phyloP scores from a whole-genome alignment of 2,113 vertebrate species.

The Nothocercus nigrocapillus region DNA sequence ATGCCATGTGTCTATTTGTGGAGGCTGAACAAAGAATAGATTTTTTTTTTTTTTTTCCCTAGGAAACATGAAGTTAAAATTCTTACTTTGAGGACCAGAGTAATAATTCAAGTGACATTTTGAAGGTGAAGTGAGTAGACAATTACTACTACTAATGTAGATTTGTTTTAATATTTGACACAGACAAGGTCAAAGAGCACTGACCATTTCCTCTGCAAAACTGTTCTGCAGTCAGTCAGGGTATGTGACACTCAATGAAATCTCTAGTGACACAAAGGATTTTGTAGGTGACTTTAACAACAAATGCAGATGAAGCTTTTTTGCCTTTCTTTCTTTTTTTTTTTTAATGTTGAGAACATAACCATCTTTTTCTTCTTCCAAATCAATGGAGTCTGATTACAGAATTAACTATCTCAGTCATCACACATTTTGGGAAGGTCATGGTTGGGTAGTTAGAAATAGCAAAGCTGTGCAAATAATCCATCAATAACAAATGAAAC shows the following conservation, averaged over 20 bases:
- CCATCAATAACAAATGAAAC: neutral
- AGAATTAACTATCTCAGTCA: neutral
- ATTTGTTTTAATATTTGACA: constrained; percentile 27
- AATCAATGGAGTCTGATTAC: neutral
- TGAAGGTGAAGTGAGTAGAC: constrained; percentile 17
- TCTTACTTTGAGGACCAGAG: neutral
- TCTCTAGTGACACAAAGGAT: neutral
- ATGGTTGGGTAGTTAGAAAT: neutral
- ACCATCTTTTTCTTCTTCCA: neutral
- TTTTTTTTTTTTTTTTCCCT: neutral
- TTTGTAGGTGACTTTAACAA: neutral
- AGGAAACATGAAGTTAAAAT: constrained; percentile 20
- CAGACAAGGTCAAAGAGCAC: neutral
- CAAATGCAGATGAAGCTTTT: neutral
- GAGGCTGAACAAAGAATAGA: neutral
- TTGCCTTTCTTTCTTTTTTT: too few species aligned
- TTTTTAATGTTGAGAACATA: neutral
- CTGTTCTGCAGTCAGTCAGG: neutral
- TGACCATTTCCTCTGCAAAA: neutral
- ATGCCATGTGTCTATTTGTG: constrained; percentile 26
- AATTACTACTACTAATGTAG: neutral
- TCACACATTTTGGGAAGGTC: neutral
- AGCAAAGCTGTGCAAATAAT: neutral
- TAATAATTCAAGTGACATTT: constrained; percentile 39
- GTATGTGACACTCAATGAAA: neutral